Base-by-base conservation (phyloP, 2,113 vertebrate species). In the Ptychochromis oligacanthus region DNA sequence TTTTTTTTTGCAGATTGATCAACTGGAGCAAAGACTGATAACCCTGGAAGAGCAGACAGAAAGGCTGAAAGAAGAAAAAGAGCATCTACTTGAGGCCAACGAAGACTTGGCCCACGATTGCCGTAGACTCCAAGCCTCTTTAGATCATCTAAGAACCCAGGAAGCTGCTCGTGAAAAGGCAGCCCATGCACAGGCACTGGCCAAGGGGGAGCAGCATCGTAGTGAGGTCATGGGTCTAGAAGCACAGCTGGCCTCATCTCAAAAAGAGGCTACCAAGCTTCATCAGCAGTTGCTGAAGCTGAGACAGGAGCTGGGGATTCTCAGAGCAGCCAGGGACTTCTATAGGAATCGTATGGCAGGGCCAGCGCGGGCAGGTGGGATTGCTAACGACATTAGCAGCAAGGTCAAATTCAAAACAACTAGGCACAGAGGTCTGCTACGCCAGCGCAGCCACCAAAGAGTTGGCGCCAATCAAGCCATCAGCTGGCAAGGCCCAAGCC, bases 391-490 rank as follows among this genome's bases (percentile, higher is more conserved):
- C 78, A 81, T 93, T 88, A 95, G 87, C 89, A 93, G 91, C 94
- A 97, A 96, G 95, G 96, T 96, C 95, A 97, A 96, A 95, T 94
- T 96, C 89, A 97, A 96, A 96, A 90, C 94, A 79, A 93, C 87
- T 28, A 95, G 95, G 91, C 96, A 88, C 95, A 84, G 86, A 93
- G 96, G 94, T 91, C 94, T 93, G 81, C 90, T 91, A 76, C 90
- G 90, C 92, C 96, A 91, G 93, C 90, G 77, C 91, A 95, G 95
- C 95, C 95, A 95, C 89, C 94, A 91, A 95, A 95, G 95, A 93
- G 95, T 96, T 94, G 95, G 96, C 95, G 96, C 96, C 94, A 96
- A 96, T 97, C 97, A 95, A 96, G 97, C 96, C 96, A 97, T 96
- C 96, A 96, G 86, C 89, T 89, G 96, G 96, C 95, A 94, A 97